These are phyloP conservation scores for Penaeus indicus DNA, from an alignment of 1,140 invertebrate species.

Conservation along the genomic window DNA sequence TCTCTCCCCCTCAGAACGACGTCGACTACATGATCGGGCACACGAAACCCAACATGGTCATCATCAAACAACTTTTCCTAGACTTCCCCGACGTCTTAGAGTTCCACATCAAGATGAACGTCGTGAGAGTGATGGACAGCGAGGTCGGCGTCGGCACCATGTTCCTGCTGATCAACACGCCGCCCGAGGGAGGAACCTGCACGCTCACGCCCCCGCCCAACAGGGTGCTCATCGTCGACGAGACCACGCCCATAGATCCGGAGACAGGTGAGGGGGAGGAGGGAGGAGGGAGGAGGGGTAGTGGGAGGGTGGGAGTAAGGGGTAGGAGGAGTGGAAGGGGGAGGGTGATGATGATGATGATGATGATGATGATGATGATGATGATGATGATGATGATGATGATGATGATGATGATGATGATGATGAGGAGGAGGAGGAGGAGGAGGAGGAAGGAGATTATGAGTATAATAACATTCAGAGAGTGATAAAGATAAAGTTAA, in stretches of 20 bases:
- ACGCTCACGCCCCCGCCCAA: constrained; percentile 64
- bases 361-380: no score
- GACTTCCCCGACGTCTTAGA: constrained; percentile 58
- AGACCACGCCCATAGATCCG: background rate
- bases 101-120: constrained; percentile 67
- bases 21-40: constrained; percentile 45
- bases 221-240: background rate
- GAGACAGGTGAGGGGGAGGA: background rate
- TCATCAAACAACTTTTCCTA: constrained; percentile 48
- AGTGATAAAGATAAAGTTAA: no score
- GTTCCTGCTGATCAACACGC: constrained; percentile 69
- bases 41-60: constrained; percentile 68
- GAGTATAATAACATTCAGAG: no score
- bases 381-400: no score
- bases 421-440: no score
- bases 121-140: constrained; percentile 65
- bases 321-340: no score
- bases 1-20: background rate
- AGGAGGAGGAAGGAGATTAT: no score
- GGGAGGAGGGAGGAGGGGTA: no score
- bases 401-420: no score
- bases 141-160: constrained; percentile 67
- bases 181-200: constrained; percentile 68
- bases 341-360: no score
- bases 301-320: no score